phyloP scores from a whole-genome alignment of 1,140 invertebrate genomes.

The Holotrichia oblita region DNA sequence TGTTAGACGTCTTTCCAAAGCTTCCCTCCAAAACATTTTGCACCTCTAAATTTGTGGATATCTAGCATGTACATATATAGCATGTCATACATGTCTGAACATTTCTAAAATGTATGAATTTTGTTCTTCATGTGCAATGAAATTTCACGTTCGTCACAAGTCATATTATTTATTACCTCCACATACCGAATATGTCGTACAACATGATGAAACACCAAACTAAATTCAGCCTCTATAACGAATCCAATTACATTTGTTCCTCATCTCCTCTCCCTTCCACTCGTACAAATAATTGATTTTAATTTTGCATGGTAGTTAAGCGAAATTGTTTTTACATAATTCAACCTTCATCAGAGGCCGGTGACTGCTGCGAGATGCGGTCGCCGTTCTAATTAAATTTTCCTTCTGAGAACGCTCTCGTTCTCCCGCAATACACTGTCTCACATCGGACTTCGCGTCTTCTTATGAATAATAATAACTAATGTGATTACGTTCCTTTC shows the following conservation, averaged over 20 bases:
- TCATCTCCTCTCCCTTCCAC: background rate
- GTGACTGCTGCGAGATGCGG: background rate
- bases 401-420: conserved; percentile 23
- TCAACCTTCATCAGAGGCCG: conserved; percentile 20
- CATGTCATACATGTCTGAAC: too few relatives aligned
- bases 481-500: conserved; percentile 13
- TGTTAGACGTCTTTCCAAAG: too few relatives aligned
- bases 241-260: background rate
- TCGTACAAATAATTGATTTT: conserved; percentile 34
- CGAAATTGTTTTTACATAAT: conserved; percentile 37
- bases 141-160: too few relatives aligned
- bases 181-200: too few relatives aligned
- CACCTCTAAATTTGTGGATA: too few relatives aligned
- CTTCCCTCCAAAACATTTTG: too few relatives aligned
- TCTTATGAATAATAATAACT: conserved; percentile 22
- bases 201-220: background rate
- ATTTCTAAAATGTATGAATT: too few relatives aligned
- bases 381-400: conserved; percentile 24
- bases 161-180: too few relatives aligned
- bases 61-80: too few relatives aligned
- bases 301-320: conserved; percentile 26
- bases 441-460: background rate
- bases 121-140: too few relatives aligned
- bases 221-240: conserved; percentile 3
- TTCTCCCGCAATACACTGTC: too few relatives aligned